Evolutionary conservation across 2,888 invertebrate species (phyloP).

Genomic region (Seira ritae): DNA sequence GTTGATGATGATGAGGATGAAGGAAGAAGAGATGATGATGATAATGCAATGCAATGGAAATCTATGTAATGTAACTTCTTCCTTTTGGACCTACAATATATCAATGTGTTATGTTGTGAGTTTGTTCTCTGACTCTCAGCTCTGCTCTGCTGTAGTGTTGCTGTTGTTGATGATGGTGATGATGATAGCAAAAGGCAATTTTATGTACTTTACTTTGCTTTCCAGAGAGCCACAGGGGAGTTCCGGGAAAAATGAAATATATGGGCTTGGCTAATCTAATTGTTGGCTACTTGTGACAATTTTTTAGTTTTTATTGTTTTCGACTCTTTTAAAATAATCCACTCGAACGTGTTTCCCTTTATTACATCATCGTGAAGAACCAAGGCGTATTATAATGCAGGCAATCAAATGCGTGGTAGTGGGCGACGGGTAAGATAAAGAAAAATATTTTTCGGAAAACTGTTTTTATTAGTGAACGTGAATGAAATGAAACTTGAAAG

Average conservation of each 20-base stretch:
- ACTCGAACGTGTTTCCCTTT: no score
- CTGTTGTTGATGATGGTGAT: constrained; percentile 17
- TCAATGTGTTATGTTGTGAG: no score
- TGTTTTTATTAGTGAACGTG: not conserved
- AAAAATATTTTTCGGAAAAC: no score
- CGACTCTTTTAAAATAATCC: constrained; percentile 7
- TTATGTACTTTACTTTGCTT: not conserved
- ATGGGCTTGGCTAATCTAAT: constrained; percentile 66
- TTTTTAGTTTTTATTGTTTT: constrained; percentile 55
- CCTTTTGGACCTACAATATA: no score
- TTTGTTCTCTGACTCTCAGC: no score
- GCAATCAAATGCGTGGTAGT: constrained; percentile 99
- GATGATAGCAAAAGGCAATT: no score
- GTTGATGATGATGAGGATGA: no score
- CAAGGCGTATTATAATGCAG: constrained; percentile 83
- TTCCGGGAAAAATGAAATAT: constrained; percentile 70
- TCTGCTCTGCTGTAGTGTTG: constrained; percentile 4
- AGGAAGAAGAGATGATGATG: no score
- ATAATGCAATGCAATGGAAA: no score
- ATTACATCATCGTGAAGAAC: no score
- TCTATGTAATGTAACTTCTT: no score
- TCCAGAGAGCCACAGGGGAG: constrained; percentile 61
- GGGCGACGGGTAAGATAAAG: constrained; percentile 92
- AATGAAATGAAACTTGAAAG: no score
- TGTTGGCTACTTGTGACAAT: constrained; percentile 58